Evolutionary conservation across 2,113 vertebrate genomes (phyloP).

Genomic region (Cepphus grylle): DNA sequence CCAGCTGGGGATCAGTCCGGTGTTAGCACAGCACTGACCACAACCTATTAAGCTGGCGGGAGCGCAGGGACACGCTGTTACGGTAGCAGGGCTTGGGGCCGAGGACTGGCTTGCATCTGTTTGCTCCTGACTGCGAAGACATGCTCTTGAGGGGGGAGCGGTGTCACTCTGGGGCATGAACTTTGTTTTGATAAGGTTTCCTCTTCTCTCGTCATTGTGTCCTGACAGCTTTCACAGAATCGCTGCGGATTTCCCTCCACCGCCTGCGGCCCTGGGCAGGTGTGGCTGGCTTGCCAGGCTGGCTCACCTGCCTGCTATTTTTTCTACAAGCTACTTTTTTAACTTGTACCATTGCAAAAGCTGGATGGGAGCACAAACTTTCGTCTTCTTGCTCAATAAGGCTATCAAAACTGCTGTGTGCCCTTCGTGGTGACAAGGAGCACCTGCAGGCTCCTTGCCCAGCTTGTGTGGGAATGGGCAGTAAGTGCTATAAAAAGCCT

Average conservation of each 20-base stretch:
- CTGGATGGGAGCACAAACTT: not conserved
- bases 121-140: not conserved
- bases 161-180: not conserved
- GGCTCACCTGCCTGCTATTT: not conserved
- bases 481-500: not conserved
- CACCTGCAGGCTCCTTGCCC: not conserved
- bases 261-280: not conserved
- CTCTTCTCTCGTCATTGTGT: not conserved
- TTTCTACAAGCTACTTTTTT: not conserved
- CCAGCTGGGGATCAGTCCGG: not conserved
- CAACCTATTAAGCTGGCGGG: not conserved
- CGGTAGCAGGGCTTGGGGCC: not conserved
- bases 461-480: not conserved
- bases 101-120: not conserved
- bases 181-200: not conserved
- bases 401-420: not conserved
- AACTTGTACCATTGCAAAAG: not conserved
- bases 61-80: not conserved
- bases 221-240: not conserved
- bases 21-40: not conserved
- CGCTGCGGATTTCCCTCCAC: fast-evolving
- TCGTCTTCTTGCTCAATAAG: not conserved
- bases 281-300: not conserved
- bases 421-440: not conserved
- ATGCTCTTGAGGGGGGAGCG: not conserved